Evolutionary conservation across 2,888 invertebrate species (phyloP).

Genomic region (Meganola albula): DNA sequence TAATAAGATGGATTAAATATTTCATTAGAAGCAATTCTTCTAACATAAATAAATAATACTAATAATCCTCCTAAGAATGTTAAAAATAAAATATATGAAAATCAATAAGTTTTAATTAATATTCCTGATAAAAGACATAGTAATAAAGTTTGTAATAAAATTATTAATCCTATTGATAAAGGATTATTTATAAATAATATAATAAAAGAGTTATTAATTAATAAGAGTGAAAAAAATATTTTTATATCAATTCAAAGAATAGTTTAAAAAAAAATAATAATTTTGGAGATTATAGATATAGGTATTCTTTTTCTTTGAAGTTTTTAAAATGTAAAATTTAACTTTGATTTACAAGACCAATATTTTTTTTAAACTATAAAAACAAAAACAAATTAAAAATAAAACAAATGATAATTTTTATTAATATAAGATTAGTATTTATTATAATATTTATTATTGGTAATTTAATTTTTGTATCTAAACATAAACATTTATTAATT

Average conservation of each 20-base stretch:
- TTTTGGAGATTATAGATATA: conserved; percentile 83
- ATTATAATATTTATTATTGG: conserved; percentile 71
- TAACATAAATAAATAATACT: conserved; percentile 81
- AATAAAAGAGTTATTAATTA: conserved; percentile 46
- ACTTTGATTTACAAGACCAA: conserved; percentile 83
- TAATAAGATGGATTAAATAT: conserved; percentile 57
- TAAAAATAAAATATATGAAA: conserved; percentile 79
- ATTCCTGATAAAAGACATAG: conserved; percentile 64
- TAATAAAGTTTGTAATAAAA: conserved; percentile 73
- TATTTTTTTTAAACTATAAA: conserved; percentile 82
- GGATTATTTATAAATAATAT: conserved; percentile 64
- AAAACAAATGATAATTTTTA: conserved; percentile 62
- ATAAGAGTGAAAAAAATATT: conserved; percentile 51
- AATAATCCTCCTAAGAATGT: conserved; percentile 80
- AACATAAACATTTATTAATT: conserved; percentile 78
- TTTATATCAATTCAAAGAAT: conserved; percentile 77
- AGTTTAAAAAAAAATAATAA: conserved; percentile 83
- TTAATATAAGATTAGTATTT: conserved; percentile 55
- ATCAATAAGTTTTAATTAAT: conserved; percentile 75
- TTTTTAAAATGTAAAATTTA: conserved; percentile 76
- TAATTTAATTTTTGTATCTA: conserved; percentile 71
- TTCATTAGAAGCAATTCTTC: conserved; percentile 80
- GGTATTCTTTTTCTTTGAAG: conserved; percentile 76
- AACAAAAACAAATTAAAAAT: too few species aligned
- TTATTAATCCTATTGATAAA: conserved; percentile 71